Evolutionary conservation across 2,797 vertebrate genomes (phyloP).

Genomic region (Peromyscus nudipes): DNA sequence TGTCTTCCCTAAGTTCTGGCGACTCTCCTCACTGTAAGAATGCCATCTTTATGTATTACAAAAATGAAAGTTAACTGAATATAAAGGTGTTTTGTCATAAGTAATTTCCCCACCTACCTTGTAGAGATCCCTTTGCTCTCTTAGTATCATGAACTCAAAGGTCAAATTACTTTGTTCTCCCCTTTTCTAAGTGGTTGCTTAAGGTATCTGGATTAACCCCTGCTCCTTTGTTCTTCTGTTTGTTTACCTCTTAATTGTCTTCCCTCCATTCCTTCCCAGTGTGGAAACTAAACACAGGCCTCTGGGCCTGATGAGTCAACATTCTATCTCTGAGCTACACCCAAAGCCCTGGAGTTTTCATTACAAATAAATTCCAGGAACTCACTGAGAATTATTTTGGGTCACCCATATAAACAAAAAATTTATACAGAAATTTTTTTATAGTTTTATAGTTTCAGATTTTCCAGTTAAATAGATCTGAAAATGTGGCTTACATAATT

Average conservation of each 20-base stretch:
- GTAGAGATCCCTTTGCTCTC: background rate
- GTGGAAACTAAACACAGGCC: background rate
- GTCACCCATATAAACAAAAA: background rate
- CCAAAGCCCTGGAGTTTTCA: background rate
- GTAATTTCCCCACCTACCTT: background rate
- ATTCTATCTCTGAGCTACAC: rapidly evolving
- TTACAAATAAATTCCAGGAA: background rate
- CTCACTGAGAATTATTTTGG: background rate
- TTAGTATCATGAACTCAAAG: background rate
- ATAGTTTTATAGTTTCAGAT: background rate
- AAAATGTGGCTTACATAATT: background rate
- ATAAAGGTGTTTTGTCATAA: background rate
- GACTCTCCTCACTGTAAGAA: background rate
- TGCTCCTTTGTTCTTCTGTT: background rate
- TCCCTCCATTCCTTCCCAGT: background rate
- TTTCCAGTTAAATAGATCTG: background rate
- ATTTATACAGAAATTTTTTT: background rate
- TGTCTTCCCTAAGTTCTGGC: background rate
- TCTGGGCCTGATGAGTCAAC: background rate
- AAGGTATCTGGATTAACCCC: background rate
- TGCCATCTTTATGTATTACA: background rate
- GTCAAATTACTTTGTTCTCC: background rate
- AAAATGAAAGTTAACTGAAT: background rate
- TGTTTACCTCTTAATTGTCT: too few species aligned
- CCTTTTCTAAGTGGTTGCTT: background rate